Base-by-base conservation (phyloP, 2,113 vertebrate genomes). In the Clarias magur region DNA sequence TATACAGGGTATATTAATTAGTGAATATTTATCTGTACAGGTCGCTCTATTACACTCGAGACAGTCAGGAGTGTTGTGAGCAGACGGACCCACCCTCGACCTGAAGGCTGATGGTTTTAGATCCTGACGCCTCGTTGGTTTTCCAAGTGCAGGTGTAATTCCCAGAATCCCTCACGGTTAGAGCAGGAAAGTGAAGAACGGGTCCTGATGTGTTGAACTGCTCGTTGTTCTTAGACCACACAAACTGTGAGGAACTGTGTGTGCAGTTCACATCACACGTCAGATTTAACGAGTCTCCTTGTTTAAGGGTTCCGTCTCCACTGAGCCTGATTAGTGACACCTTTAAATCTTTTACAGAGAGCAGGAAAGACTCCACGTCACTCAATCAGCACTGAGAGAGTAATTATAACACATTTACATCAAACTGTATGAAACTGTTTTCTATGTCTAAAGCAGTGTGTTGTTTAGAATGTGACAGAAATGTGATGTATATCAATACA, bases 121-220 rank as follows among this genome's bases (percentile, higher is more conserved):
- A 34, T 34, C 30, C 30, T 34, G 30, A 34, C 30, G 30, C 30
- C 30, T 34, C 30, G 30, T 34, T 34, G 30, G 4, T 65, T 42
- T 65, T 54, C 73, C 75, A 54, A 63, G 84, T 53, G 42, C 84
- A 85, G 75, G 42, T 48, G 42, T 48, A 48, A 48, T 42, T 48
- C 42, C 42, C 42, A 48, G 42, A 48, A 34, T 34, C 30, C 30
- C 30, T 34, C 30, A 34, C 30, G 30, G 30, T 34, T 34, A 34
- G 30, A 34, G 42, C 42, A 48, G 42, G 42, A 48, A 48, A 48
- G 42, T 48, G 42, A 48, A 48, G 42, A 48, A 48, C 30, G 30
- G 30, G 30, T 34, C 30, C 30, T 34, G 30, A 34, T 34, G 30
- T 34, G 30, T 34, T 34, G 1, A 2, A 34, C 30, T 34, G 30